Evolutionary conservation across 1,140 invertebrate species (phyloP), one percentile per base, ranked within the genome.

Genomic region (Neodiprion fabricii): DNA sequence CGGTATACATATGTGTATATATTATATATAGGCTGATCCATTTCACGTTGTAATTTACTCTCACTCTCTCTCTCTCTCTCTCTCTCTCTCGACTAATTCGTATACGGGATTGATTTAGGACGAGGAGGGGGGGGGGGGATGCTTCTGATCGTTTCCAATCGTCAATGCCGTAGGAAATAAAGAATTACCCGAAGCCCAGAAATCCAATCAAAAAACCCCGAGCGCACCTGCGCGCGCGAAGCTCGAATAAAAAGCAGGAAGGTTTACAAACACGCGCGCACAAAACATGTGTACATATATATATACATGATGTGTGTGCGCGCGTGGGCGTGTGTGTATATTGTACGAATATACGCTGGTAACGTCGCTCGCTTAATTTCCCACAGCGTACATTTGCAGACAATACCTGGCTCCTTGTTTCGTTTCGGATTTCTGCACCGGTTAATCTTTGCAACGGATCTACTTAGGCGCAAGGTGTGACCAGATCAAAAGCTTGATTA

Each of bases 131-230:
- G 28, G 28, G 28, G 28, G n/a, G 53, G 11, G 9, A 61, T 61
- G 53, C 53, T 12, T 61, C 53, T 61, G n/a, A 12, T 61, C 53
- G 53, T 61, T 61, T 61, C 53, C 53, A 61, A 61, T 61, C 53
- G 53, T 61, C 53, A 61, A 61, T 61, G 53, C 53, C 8, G 9
- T 14, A 61, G 11, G 53, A 61, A 61, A 61, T 61, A 61, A 61
- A 61, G 53, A 61, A 61, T 61, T 61, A 61, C 53, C 53, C 53
- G 67, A 69, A 69, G 11, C 67, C 67, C 14, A 23, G 67, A 69
- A 69, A 69, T 69, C 67, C 67, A 69, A 69, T 69, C 67, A 69
- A 69, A 69, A 69, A 69, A 47, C 67, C 21, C 10, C 11, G 40
- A 21, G 14, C 53, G 11, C 53, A 61, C 53, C 53, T 61, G 53